Conservation (phyloP, 2,113 vertebrate species). For the Ictidomys tridecemlineatus region DNA sequence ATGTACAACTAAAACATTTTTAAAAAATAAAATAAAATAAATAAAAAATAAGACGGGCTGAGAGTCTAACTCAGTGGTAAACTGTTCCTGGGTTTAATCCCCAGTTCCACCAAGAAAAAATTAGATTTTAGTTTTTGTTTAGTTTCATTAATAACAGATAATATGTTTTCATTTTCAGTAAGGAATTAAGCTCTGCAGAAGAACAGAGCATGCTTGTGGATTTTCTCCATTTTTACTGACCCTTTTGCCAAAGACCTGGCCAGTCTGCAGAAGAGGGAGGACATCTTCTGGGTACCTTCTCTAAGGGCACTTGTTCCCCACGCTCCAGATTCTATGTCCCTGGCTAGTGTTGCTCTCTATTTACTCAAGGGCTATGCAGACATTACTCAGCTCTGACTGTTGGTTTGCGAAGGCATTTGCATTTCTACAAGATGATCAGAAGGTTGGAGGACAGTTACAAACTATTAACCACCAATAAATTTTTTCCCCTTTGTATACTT, state of each 20-base stretch:
- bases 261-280: background rate
- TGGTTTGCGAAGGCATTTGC: background rate
- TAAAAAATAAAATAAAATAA: too few species aligned
- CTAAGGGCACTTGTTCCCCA: background rate
- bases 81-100: too few species aligned
- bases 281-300: background rate
- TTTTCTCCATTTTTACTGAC: background rate
- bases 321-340: background rate
- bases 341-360: background rate
- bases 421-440: background rate
- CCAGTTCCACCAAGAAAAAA: too few species aligned
- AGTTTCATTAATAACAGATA: background rate
- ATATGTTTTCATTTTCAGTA: background rate
- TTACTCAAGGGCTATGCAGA: background rate
- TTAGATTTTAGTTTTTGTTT: background rate
- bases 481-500: conserved; percentile 17
- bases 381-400: background rate
- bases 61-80: too few species aligned
- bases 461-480: background rate
- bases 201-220: background rate
- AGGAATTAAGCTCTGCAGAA: background rate
- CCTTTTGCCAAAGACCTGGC: background rate
- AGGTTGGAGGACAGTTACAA: background rate
- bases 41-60: too few species aligned
- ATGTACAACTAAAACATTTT: too few species aligned